A percentile compares a stretch with the other conserved stretches of the same genome.
Conservation (phyloP, 2,888 invertebrate species). For the Laothoe populi region DNA sequence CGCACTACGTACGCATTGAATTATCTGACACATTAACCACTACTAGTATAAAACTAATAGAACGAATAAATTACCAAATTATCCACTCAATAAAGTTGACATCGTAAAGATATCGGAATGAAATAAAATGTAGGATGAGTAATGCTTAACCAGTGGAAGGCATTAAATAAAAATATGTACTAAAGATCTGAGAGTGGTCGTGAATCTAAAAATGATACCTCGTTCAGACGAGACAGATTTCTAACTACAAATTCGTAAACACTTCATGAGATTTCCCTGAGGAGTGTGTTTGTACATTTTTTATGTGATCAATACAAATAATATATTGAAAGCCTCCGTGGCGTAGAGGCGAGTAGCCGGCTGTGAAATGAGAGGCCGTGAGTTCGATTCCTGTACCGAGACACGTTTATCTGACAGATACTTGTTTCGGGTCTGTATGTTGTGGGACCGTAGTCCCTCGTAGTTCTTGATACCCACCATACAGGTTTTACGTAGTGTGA, state of each 20-base stretch:
- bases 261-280: not conserved
- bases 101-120: slow-evolving; percentile 9
- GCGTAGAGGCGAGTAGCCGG: too few relatives aligned
- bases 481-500: too few relatives aligned
- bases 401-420: too few relatives aligned
- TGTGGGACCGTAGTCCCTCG: too few relatives aligned
- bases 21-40: not conserved
- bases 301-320: too few relatives aligned
- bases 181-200: slow-evolving; percentile 9
- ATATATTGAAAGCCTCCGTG: too few relatives aligned
- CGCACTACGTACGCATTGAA: too few relatives aligned
- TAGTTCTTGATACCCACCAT: too few relatives aligned
- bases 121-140: slow-evolving; percentile 10
- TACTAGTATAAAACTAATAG: not conserved
- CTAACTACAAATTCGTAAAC: too few relatives aligned
- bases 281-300: not conserved
- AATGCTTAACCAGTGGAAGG: slow-evolving; percentile 1
- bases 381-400: too few relatives aligned
- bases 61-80: not conserved
- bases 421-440: too few relatives aligned
- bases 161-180: slow-evolving; percentile 16
- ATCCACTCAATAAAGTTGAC: slow-evolving; percentile 4
- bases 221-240: slow-evolving; percentile 13
- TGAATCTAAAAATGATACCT: not conserved
- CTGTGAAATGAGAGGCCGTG: too few relatives aligned